Conservation (phyloP, 2,113 vertebrate species). For the Xiphorhynchus elegans region DNA sequence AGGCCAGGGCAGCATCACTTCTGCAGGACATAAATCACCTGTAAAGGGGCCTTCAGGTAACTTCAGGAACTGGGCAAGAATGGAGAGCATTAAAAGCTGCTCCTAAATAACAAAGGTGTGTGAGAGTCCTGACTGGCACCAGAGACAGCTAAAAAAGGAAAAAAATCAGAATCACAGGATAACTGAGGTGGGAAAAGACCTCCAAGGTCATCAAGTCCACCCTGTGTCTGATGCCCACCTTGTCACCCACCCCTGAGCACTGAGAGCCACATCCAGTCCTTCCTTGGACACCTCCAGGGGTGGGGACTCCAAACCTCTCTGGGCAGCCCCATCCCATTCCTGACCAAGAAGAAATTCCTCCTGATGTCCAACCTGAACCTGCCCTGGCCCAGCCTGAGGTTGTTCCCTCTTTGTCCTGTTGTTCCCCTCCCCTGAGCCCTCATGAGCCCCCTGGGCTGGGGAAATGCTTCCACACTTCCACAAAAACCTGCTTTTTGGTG, state of each 20-base stretch:
- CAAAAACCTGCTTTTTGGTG: neutral
- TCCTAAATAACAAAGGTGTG: neutral
- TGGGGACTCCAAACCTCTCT: neutral
- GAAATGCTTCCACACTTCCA: neutral
- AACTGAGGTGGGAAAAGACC: neutral
- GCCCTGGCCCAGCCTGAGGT: neutral
- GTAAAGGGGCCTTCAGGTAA: neutral
- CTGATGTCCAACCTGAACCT: neutral
- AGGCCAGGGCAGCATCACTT: neutral
- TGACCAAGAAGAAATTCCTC: neutral
- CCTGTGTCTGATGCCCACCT: too few relatives aligned
- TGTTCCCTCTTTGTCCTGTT: neutral
- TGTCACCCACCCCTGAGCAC: neutral
- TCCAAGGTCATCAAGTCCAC: neutral
- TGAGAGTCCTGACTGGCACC: rapidly evolving
- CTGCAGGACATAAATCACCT: neutral
- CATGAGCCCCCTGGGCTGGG: neutral
- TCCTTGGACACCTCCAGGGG: neutral
- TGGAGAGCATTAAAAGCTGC: rapidly evolving
- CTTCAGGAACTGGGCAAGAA: neutral
- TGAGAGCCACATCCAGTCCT: neutral
- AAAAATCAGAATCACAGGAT: neutral
- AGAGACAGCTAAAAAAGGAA: neutral
- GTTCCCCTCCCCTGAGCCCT: neutral
- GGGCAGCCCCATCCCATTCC: neutral